phyloP scores from a whole-genome alignment of 2,113 vertebrate species.

The Vombatus ursinus region DNA sequence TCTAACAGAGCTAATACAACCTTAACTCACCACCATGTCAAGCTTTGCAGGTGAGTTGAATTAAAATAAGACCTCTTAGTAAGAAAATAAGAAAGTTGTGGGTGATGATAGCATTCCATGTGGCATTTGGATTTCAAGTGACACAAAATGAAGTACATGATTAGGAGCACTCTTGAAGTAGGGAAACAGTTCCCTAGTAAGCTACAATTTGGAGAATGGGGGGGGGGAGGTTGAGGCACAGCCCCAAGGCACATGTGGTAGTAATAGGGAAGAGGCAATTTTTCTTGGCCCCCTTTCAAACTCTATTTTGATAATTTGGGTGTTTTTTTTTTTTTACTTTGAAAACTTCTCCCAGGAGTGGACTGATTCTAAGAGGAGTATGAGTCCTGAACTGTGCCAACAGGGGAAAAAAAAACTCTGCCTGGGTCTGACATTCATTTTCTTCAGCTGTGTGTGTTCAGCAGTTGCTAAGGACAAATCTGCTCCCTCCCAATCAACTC shows the following conservation, averaged over 20 bases:
- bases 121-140: slow-evolving; percentile 36
- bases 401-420: slow-evolving; percentile 62
- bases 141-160: neutral
- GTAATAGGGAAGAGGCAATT: slow-evolving; percentile 68
- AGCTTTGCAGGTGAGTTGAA: slow-evolving; percentile 1
- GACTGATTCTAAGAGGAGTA: slow-evolving; percentile 71
- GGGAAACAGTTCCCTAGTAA: slow-evolving; percentile 9
- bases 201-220: slow-evolving; percentile 4
- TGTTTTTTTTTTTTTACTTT: slow-evolving; percentile 51
- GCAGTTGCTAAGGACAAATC: slow-evolving; percentile 44
- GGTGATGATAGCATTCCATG: neutral
- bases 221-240: neutral
- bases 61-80: neutral
- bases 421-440: slow-evolving; percentile 62
- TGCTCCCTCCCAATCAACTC: slow-evolving; percentile 26
- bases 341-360: slow-evolving; percentile 69
- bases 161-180: neutral
- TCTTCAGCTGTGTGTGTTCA: slow-evolving; percentile 18
- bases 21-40: slow-evolving; percentile 34
- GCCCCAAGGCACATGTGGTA: slow-evolving; percentile 61
- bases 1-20: neutral
- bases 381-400: slow-evolving; percentile 70
- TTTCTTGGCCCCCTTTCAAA: slow-evolving; percentile 72
- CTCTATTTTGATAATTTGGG: slow-evolving; percentile 68
- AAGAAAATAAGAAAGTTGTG: neutral